Percentiles rank a stretch among this genome's conserved stretches.
Evolutionary conservation across 2,888 invertebrate species (phyloP).

Genomic region (Archaeoteleia sp.): DNA sequence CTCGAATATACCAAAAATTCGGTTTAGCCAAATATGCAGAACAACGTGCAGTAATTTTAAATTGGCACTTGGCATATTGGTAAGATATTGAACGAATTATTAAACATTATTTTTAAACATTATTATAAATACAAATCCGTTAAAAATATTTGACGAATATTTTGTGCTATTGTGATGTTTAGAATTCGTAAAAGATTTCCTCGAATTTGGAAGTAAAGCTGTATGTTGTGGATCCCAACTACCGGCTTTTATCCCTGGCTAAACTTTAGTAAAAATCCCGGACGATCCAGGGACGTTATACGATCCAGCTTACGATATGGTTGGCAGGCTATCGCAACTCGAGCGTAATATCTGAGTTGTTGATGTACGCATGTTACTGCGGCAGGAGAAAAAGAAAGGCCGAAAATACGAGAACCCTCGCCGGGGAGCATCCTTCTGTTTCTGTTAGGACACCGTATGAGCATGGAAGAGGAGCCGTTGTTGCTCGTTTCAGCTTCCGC

Average conservation of each 20-base stretch:
- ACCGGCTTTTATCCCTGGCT: conserved; percentile 74
- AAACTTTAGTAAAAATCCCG: conserved; percentile 62
- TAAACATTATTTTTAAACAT: no score
- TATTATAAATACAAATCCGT: no score
- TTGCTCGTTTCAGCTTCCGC: conserved; percentile 24
- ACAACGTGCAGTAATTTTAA: no score
- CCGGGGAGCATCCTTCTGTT: conserved; percentile 53
- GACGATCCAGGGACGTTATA: conserved; percentile 63
- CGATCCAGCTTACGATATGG: conserved; percentile 69
- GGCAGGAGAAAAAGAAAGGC: conserved; percentile 52
- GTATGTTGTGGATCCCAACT: conserved; percentile 70
- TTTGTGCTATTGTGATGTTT: no score
- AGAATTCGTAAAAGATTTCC: no score
- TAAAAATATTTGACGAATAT: no score
- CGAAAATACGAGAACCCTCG: conserved; percentile 28
- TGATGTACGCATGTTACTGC: conserved; percentile 41
- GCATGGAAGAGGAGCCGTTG: conserved; percentile 47
- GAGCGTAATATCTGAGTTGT: conserved; percentile 68
- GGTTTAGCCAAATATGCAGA: no score
- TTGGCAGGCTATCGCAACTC: conserved; percentile 66
- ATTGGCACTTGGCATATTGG: no score
- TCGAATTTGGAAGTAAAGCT: no score
- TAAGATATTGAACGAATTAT: no score
- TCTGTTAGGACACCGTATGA: conserved; percentile 55
- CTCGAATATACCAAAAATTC: no score